Evolutionary conservation across 30 jellyfish, hydroid and myxozoan genomes (phyloP).

Genomic region (Phacellophora camtschatica): DNA sequence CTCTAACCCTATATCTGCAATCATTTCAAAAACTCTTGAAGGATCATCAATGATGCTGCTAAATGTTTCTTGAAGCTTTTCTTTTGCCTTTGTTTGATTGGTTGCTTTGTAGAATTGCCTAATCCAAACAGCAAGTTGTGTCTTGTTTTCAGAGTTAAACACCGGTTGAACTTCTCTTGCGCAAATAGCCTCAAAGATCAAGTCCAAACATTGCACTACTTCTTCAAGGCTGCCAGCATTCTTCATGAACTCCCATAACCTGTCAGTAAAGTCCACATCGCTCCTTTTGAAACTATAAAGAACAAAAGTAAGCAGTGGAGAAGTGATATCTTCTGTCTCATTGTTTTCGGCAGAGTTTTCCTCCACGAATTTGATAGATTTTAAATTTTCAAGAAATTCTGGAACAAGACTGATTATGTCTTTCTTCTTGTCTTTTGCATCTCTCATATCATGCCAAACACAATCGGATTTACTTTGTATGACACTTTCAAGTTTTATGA

Average conservation of each 20-base stretch:
- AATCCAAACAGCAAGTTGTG: conserved; percentile 36
- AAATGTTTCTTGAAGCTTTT: conserved; percentile 6
- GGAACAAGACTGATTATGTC: not conserved
- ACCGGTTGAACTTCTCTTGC: conserved; percentile 65
- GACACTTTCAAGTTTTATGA: conserved; percentile 31
- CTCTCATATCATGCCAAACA: conserved; percentile 11
- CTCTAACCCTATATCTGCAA: conserved; percentile 60
- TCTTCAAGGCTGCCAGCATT: conserved; percentile 19
- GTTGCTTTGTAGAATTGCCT: conserved; percentile 46
- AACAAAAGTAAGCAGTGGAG: conserved; percentile 28
- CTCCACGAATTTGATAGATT: not conserved
- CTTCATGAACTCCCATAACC: conserved; percentile 47
- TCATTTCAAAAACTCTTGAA: conserved; percentile 11
- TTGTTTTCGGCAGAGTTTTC: not conserved
- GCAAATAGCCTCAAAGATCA: conserved; percentile 45
- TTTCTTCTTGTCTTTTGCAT: not conserved
- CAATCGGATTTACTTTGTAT: not conserved
- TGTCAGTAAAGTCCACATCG: conserved; percentile 61
- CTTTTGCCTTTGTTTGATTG: conserved; percentile 11
- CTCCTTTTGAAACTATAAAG: conserved; percentile 31
- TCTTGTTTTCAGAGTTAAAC: conserved; percentile 22
- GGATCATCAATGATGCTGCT: not conserved
- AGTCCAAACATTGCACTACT: not conserved
- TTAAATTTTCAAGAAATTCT: conserved; percentile 29
- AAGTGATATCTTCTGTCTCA: not conserved